Conservation (phyloP, 37 sponge, comb jelly and placozoan species). For the Chondrosia reniformis region DNA sequence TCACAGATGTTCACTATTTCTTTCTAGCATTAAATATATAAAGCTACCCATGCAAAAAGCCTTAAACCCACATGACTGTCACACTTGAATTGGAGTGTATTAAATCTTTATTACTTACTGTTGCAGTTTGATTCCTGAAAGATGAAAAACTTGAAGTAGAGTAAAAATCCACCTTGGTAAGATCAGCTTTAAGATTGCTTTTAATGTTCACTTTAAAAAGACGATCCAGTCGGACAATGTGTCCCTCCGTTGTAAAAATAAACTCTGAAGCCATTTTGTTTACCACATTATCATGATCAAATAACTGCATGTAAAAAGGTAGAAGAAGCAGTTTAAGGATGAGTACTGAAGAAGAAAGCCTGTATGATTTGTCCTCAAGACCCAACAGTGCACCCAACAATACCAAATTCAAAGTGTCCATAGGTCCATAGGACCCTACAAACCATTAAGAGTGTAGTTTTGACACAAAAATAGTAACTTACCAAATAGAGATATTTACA, state of each 20-base stretch:
- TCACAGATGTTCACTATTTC: too few species aligned
- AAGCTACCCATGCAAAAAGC: too few species aligned
- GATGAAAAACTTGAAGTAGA: too few species aligned
- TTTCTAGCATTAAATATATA: too few species aligned
- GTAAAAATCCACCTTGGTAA: not conserved
- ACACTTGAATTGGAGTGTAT: too few species aligned
- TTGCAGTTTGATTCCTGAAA: too few species aligned
- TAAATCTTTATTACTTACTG: too few species aligned
- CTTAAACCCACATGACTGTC: too few species aligned
- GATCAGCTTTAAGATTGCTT: not conserved
- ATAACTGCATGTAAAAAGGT: slow-evolving; percentile 53
- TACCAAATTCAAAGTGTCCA: not conserved
- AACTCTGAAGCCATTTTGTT: slow-evolving; percentile 66
- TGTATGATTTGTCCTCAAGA: too few species aligned
- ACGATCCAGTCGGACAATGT: slow-evolving; percentile 56
- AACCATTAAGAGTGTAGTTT: not conserved
- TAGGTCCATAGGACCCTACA: not conserved
- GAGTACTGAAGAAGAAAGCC: not conserved
- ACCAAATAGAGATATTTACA: slow-evolving; percentile 95
- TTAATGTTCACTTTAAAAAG: slow-evolving; percentile 5
- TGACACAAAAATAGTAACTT: not conserved
- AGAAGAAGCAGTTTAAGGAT: too few species aligned
- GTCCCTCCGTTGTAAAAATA: slow-evolving; percentile 96
- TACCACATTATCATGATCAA: slow-evolving; percentile 84
- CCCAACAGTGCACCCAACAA: not conserved